Conservation (phyloP, 2,888 invertebrate species). For the Euplagia quadripunctaria region DNA sequence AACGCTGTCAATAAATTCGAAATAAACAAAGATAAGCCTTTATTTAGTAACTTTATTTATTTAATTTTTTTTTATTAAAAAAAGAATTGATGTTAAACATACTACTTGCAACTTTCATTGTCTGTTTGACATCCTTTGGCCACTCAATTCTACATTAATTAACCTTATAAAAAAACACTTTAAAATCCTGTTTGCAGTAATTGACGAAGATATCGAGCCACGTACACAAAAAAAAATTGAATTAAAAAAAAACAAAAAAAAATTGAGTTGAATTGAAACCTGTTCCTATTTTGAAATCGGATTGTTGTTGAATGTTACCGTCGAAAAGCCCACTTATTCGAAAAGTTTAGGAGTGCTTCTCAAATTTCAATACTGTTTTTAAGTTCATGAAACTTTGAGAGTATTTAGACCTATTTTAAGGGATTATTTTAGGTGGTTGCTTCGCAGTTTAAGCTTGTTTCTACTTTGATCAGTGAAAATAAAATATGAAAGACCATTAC, state of each 20-base stretch:
- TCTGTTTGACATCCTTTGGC: too few species aligned
- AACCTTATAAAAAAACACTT: too few species aligned
- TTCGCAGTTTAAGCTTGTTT: background rate
- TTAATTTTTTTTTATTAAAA: too few species aligned
- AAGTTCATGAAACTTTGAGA: background rate
- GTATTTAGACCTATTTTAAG: background rate
- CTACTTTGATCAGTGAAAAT: background rate
- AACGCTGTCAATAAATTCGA: background rate
- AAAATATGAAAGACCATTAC: background rate
- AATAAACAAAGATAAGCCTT: too few species aligned
- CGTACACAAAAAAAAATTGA: background rate
- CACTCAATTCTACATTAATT: too few species aligned
- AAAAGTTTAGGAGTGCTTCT: background rate
- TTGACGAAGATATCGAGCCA: background rate
- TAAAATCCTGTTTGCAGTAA: background rate
- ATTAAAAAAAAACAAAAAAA: too few species aligned
- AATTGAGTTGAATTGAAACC: too few species aligned
- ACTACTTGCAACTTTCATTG: too few species aligned
- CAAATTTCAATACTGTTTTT: background rate
- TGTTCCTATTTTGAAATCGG: background rate
- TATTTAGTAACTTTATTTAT: too few species aligned
- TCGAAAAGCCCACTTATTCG: background rate
- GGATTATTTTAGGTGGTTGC: too few species aligned
- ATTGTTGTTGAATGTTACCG: background rate
- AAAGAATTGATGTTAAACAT: too few species aligned